Conservation (phyloP, 1,140 invertebrate genomes). For the Drosophila athabasca region DNA sequence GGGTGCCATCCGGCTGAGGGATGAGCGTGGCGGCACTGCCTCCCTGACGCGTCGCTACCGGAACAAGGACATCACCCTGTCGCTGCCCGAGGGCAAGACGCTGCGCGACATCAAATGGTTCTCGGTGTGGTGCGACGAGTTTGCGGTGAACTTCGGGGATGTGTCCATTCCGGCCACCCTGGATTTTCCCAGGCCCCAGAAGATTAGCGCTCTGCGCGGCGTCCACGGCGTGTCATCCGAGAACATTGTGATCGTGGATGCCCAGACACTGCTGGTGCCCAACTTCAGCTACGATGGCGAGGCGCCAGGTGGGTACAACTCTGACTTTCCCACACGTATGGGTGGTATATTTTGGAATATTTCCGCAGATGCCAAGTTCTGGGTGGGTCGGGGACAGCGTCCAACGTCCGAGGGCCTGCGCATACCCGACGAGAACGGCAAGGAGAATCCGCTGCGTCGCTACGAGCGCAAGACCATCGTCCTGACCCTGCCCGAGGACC, state of each 20-base stretch:
- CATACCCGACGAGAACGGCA: conserved; percentile 95
- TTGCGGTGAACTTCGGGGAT: conserved; percentile 94
- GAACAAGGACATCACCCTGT: conserved; percentile 91
- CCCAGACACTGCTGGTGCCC: conserved; percentile 94
- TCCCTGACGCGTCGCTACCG: conserved; percentile 89
- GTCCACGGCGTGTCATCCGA: conserved; percentile 93
- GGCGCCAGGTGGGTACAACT: conserved; percentile 89
- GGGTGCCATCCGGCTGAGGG: conserved; percentile 90
- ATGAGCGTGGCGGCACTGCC: conserved; percentile 90
- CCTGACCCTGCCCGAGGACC: conserved; percentile 90
- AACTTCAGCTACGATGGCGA: conserved; percentile 95
- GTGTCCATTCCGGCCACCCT: conserved; percentile 90
- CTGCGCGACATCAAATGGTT: conserved; percentile 93
- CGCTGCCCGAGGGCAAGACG: conserved; percentile 93
- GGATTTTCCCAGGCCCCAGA: conserved; percentile 92
- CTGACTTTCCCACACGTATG: too few relatives aligned
- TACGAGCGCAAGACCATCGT: conserved; percentile 95
- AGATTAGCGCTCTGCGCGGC: conserved; percentile 89
- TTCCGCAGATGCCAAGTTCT: conserved; percentile 93
- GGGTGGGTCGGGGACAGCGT: conserved; percentile 91
- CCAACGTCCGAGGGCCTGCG: conserved; percentile 91
- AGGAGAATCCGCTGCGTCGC: conserved; percentile 89
- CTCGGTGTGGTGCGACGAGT: conserved; percentile 95
- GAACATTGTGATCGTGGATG: conserved; percentile 93
- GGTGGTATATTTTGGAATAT: neutral